Base-by-base conservation (phyloP, 2,888 invertebrate species). In the Tryphoninae sp. region DNA sequence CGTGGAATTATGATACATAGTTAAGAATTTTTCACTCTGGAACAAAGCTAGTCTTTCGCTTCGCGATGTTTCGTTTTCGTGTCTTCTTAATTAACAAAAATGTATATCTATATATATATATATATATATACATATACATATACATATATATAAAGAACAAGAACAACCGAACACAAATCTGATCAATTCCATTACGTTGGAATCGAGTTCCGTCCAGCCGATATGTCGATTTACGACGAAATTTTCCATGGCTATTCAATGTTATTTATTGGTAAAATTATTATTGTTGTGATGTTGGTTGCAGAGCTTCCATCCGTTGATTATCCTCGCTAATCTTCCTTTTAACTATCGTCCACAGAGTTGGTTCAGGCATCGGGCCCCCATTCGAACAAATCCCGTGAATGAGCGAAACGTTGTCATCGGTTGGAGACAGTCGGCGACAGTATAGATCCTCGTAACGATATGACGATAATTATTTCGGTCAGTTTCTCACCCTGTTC, bases 161-260 rank as follows among this genome's bases (percentile, higher is more conserved):
- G 33, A 42, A 22, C 40, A 58, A 42, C 49, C 22, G 68, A 68
- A 13, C 22, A 19, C 55, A 22, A 22, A 55, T 69, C 53, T 45
- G 22, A 68, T 74, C 55, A 53, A 53, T 72, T 81, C 23, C 55
- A 45, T 59, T 65, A 68, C 58, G 55, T 79, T 82, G 53, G 68
- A 77, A 82, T 82, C 68, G 55, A 74, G 55, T 78, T 84, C 81
- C 83, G 82, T 84, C 84, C 83, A 84, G 74, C 78, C 33, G 33
- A 73, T 71, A 75, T 72, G 75, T 84, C 71, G 53, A 76, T 45
- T 58, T 51, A 19, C 58, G 71, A 73, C 79, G 58, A 45, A 62
- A 42, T 53, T 69, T 59, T 19, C 53, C 71, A 80, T 67, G 51
- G 33, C 64, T 40, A 49, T 62, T 69, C 65, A 58, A 74, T n/a